Evolutionary conservation across 2,797 vertebrate species (phyloP).

Genomic region (Amphiprion clarkii): DNA sequence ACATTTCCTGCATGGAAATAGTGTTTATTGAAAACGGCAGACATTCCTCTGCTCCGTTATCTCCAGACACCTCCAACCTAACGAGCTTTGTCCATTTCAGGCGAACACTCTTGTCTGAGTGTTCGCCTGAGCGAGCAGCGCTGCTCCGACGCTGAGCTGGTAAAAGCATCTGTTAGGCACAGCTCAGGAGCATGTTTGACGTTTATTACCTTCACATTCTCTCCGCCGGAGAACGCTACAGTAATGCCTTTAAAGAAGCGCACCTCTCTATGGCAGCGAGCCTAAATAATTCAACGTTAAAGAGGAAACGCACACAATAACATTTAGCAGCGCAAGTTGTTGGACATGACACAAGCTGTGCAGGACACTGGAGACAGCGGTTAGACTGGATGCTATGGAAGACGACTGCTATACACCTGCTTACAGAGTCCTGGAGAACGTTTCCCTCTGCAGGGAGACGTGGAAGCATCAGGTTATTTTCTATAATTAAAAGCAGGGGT

Average conservation of each 20-base stretch:
- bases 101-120: constrained; percentile 75
- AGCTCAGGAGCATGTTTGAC: constrained; percentile 82
- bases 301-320: constrained; percentile 79
- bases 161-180: constrained; percentile 89
- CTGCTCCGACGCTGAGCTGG: constrained; percentile 81
- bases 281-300: constrained; percentile 90
- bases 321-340: constrained; percentile 81
- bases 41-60: constrained; percentile 80
- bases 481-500: constrained; percentile 5
- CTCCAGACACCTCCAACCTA: constrained; percentile 87
- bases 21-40: constrained; percentile 84
- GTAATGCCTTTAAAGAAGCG: constrained; percentile 81
- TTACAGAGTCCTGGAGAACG: constrained; percentile 12
- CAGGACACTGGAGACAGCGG: constrained; percentile 75
- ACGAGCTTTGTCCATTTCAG: constrained; percentile 87
- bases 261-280: constrained; percentile 81
- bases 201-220: constrained; percentile 86
- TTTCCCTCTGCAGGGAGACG: not conserved
- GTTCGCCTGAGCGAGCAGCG: constrained; percentile 81
- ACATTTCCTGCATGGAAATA: constrained; percentile 79
- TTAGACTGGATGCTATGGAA: constrained; percentile 28
- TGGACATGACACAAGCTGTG: constrained; percentile 86
- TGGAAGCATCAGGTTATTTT: constrained; percentile 13
- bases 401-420: constrained; percentile 17
- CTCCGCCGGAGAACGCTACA: constrained; percentile 77